These are phyloP conservation scores for Diarsia rubi DNA, from an alignment of 2,888 invertebrate species.

Conservation along the genomic window DNA sequence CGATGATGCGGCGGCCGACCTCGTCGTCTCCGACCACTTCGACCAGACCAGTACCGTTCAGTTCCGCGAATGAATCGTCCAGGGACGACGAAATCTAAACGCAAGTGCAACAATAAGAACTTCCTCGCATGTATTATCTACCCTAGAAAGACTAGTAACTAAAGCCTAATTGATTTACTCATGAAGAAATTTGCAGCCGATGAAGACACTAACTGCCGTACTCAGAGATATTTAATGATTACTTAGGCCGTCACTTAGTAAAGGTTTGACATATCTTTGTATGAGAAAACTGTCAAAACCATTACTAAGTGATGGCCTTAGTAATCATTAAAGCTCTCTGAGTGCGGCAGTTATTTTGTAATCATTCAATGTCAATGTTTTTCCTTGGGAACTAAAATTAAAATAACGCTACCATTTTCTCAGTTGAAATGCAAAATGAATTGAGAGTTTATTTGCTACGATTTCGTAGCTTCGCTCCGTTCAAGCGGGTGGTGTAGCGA, in stretches of 20 bases:
- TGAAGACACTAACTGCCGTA: too few relatives aligned
- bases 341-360: not conserved
- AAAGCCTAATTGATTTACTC: not conserved
- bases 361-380: conserved; percentile 10
- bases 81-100: conserved; percentile 77
- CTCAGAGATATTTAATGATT: too few relatives aligned
- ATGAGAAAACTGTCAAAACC: too few relatives aligned
- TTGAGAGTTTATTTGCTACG: conserved; percentile 1
- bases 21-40: conserved; percentile 93
- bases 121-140: not conserved
- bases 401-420: not conserved
- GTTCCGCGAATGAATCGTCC: conserved; percentile 80
- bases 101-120: conserved; percentile 14
- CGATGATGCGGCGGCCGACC: conserved; percentile 98
- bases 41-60: conserved; percentile 83
- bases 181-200: not conserved
- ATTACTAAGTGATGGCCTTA: too few relatives aligned
- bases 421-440: not conserved
- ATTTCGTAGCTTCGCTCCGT: conserved; percentile 18
- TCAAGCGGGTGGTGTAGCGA: not conserved
- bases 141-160: not conserved
- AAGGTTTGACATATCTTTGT: too few relatives aligned
- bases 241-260: too few relatives aligned
- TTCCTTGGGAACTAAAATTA: not conserved
- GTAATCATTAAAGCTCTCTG: too few relatives aligned